A percentile compares a stretch with the other conserved stretches of the same genome.
Evolutionary conservation across 2,113 vertebrate genomes (phyloP).

Genomic region (Eolophus roseicapilla): DNA sequence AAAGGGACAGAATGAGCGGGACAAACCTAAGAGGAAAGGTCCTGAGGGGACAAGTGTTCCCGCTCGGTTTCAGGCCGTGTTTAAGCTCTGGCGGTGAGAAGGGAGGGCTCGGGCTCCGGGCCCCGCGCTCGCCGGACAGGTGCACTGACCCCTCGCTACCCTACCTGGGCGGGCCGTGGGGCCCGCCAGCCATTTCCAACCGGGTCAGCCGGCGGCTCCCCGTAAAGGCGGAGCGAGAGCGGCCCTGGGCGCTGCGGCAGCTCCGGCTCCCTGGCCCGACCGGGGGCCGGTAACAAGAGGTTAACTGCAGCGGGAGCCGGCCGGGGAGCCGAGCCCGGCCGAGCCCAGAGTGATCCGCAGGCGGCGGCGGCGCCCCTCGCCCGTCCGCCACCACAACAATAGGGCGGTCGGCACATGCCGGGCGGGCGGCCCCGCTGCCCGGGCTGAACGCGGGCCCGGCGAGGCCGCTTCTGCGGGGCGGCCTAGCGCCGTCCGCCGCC

Average conservation of each 20-base stretch:
- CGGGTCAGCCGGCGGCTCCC: background rate
- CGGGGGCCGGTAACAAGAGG: background rate
- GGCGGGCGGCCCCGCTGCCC: background rate
- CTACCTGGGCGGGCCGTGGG: background rate
- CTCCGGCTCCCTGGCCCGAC: too few relatives aligned
- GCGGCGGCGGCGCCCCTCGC: background rate
- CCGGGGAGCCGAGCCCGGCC: background rate
- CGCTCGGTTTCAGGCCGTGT: background rate
- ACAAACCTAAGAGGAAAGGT: background rate
- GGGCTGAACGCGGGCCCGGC: background rate
- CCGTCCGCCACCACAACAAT: background rate
- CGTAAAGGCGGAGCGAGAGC: background rate
- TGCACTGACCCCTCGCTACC: background rate
- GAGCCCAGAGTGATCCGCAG: background rate
- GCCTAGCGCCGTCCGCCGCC: background rate
- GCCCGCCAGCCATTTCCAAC: conserved; percentile 24
- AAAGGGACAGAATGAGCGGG: too few relatives aligned
- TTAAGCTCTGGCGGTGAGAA: background rate
- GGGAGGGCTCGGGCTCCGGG: background rate
- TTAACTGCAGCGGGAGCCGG: background rate
- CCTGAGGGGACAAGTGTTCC: background rate
- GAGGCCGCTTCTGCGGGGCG: background rate
- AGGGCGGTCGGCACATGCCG: background rate
- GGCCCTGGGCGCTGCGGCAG: background rate
- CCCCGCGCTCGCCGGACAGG: background rate